A percentile compares a stretch with the other conserved stretches of the same genome.
Conservation (phyloP, 2,113 vertebrate genomes). For the Caranx ignobilis region DNA sequence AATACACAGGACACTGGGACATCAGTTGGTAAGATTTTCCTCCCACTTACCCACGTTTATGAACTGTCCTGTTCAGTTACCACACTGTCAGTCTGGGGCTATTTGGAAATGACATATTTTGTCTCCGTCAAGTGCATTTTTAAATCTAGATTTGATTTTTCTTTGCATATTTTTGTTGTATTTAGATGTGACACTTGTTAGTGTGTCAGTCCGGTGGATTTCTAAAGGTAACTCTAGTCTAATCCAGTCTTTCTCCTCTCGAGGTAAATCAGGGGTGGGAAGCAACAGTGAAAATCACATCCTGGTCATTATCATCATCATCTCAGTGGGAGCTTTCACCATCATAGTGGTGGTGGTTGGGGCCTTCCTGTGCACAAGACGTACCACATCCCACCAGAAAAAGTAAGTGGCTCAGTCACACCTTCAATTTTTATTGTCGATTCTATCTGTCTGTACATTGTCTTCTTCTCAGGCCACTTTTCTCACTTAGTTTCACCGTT, state of each 20-base stretch:
- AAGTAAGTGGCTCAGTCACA: constrained; percentile 85
- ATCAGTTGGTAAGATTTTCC: constrained; percentile 86
- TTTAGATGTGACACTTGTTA: neutral
- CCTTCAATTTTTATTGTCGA: neutral
- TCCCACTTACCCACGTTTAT: neutral
- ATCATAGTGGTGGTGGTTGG: constrained; percentile 94
- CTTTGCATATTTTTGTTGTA: neutral
- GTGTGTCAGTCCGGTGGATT: neutral
- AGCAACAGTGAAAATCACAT: constrained; percentile 89
- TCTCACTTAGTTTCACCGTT: neutral
- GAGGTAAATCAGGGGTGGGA: constrained; percentile 91
- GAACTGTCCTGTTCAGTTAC: neutral
- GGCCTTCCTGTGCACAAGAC: constrained; percentile 94
- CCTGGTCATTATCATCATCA: constrained; percentile 94
- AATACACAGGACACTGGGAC: constrained; percentile 83
- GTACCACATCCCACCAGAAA: constrained; percentile 95
- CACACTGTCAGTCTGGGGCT: neutral
- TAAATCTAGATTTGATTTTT: neutral
- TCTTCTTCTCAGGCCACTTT: neutral
- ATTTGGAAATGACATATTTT: neutral
- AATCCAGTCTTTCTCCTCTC: constrained; percentile 35
- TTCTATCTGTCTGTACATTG: neutral
- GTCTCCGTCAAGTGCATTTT: neutral
- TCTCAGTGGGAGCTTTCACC: constrained; percentile 93
- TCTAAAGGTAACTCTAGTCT: neutral